These are phyloP conservation scores for Ictidomys tridecemlineatus DNA, from an alignment of 2,113 vertebrate species.

Conservation along the genomic window DNA sequence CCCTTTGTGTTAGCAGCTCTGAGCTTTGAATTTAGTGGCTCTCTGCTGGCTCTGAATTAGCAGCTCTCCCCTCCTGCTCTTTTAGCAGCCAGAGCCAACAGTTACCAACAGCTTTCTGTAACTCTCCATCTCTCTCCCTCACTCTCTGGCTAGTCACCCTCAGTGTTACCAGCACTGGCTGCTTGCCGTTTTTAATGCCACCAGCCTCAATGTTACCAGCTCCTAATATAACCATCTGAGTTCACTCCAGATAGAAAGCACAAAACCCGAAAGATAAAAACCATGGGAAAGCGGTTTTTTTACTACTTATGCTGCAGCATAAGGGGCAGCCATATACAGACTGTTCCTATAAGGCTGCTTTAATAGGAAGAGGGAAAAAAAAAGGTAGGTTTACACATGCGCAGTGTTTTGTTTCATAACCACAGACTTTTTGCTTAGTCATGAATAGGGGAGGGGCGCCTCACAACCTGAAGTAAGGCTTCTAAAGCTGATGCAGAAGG, in stretches of 20 bases:
- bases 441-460: too few species aligned
- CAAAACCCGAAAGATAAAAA: background rate
- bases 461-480: background rate
- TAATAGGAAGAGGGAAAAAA: background rate
- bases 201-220: background rate
- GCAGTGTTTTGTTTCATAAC: background rate
- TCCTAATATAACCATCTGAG: background rate
- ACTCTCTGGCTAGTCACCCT: background rate
- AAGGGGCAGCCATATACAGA: too few species aligned
- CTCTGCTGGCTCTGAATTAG: background rate
- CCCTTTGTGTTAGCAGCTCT: background rate
- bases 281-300: background rate
- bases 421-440: background rate
- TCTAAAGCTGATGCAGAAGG: background rate
- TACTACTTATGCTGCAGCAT: background rate
- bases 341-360: too few species aligned
- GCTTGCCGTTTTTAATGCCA: background rate
- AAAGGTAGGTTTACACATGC: background rate
- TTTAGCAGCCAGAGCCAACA: background rate
- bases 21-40: background rate
- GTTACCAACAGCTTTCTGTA: background rate
- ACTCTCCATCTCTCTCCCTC: background rate
- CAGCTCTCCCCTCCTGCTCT: background rate
- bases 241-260: background rate
- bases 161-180: background rate